Conservation (phyloP, 53 echinoderm and acorn worm species). For the Echinarachnius parma region DNA sequence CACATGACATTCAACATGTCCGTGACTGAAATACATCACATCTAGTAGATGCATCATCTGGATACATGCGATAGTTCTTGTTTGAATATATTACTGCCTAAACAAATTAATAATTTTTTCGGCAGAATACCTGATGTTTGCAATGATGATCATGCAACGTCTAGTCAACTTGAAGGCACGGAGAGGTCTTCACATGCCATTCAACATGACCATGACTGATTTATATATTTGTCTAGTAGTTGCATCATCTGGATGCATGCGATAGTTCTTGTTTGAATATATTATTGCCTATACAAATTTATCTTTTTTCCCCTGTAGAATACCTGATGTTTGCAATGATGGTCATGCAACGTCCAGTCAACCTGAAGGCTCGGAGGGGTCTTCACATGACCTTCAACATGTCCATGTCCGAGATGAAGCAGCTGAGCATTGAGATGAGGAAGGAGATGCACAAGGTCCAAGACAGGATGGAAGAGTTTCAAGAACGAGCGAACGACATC, state of each 20-base stretch:
- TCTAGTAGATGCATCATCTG: no score
- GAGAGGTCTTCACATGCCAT: slow-evolving; percentile 89
- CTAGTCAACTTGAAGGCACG: slow-evolving; percentile 93
- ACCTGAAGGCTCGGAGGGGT: slow-evolving; percentile 89
- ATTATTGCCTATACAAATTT: no score
- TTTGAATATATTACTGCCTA: no score
- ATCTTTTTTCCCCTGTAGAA: slow-evolving; percentile 47
- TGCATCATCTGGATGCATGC: no score
- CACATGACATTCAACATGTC: no score
- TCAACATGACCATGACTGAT: slow-evolving; percentile 65
- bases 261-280: no score
- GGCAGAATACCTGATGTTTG: slow-evolving; percentile 89
- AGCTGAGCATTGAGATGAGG: slow-evolving; percentile 58
- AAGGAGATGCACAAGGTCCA: slow-evolving; percentile 62
- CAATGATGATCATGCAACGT: slow-evolving; percentile 89
- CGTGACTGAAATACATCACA: no score
- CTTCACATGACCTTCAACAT: slow-evolving; percentile 86
- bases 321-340: slow-evolving; percentile 95
- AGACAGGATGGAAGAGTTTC: slow-evolving; percentile 56
- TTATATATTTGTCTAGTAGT: no score
- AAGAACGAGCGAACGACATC: slow-evolving; percentile 66
- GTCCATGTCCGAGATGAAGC: slow-evolving; percentile 62
- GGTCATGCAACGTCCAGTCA: slow-evolving; percentile 88
- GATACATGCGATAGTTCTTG: no score
- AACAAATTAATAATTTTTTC: no score